phyloP scores from a whole-genome alignment of 2,888 invertebrate genomes.

The Reticulitermes lucifugus region DNA sequence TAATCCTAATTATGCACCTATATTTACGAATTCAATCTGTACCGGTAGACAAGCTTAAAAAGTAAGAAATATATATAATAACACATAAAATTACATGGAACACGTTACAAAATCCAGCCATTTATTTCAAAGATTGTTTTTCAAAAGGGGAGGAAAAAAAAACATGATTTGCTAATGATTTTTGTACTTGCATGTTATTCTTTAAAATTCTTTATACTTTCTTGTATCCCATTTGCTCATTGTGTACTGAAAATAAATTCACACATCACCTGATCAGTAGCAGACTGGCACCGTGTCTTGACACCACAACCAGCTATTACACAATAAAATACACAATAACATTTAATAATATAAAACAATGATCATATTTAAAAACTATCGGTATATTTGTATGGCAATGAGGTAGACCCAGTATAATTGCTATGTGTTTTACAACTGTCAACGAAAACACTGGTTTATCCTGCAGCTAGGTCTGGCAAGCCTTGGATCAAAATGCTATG shows the following conservation, averaged over 20 bases:
- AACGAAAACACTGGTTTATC: constrained; percentile 46
- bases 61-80: constrained; percentile 43
- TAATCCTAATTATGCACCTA: constrained; percentile 26
- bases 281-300: constrained; percentile 4
- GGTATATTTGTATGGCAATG: constrained; percentile 51
- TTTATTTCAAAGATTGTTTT: constrained; percentile 31
- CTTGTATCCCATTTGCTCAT: constrained; percentile 37
- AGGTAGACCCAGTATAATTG: constrained; percentile 52
- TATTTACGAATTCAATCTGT: constrained; percentile 27
- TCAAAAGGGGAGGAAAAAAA: constrained; percentile 26
- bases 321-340: constrained; percentile 44
- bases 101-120: constrained; percentile 40
- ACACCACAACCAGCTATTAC: constrained; percentile 31
- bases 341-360: constrained; percentile 48
- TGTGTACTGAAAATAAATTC: constrained; percentile 40
- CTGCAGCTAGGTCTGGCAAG: constrained; percentile 34
- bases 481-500: constrained; percentile 31
- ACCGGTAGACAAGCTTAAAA: constrained; percentile 30
- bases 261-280: constrained; percentile 20
- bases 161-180: constrained; percentile 32
- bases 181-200: constrained; percentile 39
- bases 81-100: constrained; percentile 42
- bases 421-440: constrained; percentile 46
- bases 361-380: constrained; percentile 50
- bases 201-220: constrained; percentile 15